Percentiles rank a stretch among this genome's conserved stretches.
These are phyloP conservation scores for Macaca mulatta DNA, from an alignment of 2,113 vertebrate species.

Conservation along the genomic window DNA sequence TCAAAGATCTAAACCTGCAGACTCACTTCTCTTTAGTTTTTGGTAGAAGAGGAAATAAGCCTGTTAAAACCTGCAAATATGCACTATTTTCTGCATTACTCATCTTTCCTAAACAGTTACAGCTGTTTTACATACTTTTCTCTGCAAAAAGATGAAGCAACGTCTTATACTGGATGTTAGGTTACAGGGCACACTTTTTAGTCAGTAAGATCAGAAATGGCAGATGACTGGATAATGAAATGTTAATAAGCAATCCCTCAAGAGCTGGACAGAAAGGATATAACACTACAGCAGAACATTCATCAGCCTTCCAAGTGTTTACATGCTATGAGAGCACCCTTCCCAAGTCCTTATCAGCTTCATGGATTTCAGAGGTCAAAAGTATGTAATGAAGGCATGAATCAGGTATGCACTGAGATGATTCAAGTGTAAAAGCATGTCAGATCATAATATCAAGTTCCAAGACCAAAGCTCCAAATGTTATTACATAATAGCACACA, in stretches of 20 bases:
- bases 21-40: background rate
- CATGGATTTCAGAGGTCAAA: conserved; percentile 47
- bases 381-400: conserved; percentile 14
- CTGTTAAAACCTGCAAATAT: conserved; percentile 60
- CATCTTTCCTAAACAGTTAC: conserved; percentile 57
- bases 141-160: conserved; percentile 27
- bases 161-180: background rate
- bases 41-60: conserved; percentile 24
- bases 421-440: conserved; percentile 55
- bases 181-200: background rate
- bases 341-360: conserved; percentile 49
- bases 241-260: conserved; percentile 33
- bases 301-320: background rate
- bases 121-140: conserved; percentile 30
- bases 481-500: conserved; percentile 22
- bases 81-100: conserved; percentile 59
- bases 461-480: conserved; percentile 32
- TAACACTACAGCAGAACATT: background rate
- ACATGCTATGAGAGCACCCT: background rate
- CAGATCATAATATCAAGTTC: conserved; percentile 36
- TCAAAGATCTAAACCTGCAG: conserved; percentile 19
- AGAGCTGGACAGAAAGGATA: background rate
- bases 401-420: conserved; percentile 41
- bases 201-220: conserved; percentile 15
- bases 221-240: conserved; percentile 33